Evolutionary conservation across 2,888 invertebrate species (phyloP), one percentile per base, ranked within the genome.

Genomic region (Andrena fulva): DNA sequence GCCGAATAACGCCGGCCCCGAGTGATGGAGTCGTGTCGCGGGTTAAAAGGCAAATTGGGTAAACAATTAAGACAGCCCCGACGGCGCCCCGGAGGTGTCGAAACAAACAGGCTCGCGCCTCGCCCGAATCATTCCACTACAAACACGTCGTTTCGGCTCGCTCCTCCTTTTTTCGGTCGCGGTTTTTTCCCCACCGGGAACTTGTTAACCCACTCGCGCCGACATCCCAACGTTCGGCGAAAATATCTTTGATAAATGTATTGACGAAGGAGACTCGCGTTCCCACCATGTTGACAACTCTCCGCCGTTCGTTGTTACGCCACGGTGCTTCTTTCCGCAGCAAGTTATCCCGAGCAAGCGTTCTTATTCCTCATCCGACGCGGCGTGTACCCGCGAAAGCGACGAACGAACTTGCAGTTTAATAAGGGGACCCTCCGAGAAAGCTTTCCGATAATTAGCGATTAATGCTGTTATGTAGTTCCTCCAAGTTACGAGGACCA

Each of bases 11-110:
- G 71, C 77, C 86, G 82, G 79, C 20, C 16, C 48, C 75, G 89
- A 82, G 80, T 83, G 84, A 85, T 63, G 85, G 80, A 87, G 80
- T 75, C 74, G 85, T 77, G 82, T 80, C 86, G 73, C 70, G 84
- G 74, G 82, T 76, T 71, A 71, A 83, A 85, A 87, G 78, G 80
- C 81, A 80, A 89, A 89, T 87, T 86, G 87, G 80, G 86, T 86
- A 87, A 87, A 89, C 89, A 89, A 89, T 89, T 87, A 89, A 86
- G 89, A 89, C 90, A 82, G 87, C 87, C 42, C 1, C 42, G 42
- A 42, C 84, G 80, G 62, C 82, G 63, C 69, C 71, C 67, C 70
- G 81, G 78, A 87, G 80, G 66, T 82, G 85, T 86, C 89, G 90
- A 87, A 82, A 85, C 87, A 89, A 89, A 87, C 89, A 85, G 83